A percentile compares a stretch with the other conserved stretches of the same genome.
These are phyloP conservation scores for Malurus leucopterus DNA, from an alignment of 2,797 vertebrate species.

Conservation along the genomic window DNA sequence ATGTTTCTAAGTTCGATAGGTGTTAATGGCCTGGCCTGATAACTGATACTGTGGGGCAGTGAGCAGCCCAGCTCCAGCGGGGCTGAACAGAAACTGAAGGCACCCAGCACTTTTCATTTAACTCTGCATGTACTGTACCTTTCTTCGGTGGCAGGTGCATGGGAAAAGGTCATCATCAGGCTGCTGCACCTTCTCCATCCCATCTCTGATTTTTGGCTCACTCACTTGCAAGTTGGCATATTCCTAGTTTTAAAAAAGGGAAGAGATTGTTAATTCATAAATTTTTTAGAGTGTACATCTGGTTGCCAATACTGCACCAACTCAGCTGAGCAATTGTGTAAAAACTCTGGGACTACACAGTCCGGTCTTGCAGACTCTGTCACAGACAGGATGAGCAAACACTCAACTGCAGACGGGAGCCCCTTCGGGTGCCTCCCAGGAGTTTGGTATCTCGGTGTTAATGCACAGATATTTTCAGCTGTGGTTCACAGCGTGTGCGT, in stretches of 20 bases:
- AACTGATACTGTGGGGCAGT: background rate
- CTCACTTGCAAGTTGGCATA: conserved; percentile 87
- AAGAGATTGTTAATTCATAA: background rate
- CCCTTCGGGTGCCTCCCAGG: background rate
- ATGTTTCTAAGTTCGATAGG: background rate
- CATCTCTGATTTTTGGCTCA: conserved; percentile 84
- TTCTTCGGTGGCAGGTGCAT: conserved; percentile 83
- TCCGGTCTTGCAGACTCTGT: background rate
- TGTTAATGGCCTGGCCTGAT: background rate
- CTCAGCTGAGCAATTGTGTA: background rate
- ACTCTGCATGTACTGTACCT: conserved; percentile 65
- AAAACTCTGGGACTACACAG: background rate
- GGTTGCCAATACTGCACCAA: background rate
- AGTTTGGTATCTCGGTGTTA: background rate
- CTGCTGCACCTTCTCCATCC: conserved; percentile 89
- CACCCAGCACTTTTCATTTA: background rate
- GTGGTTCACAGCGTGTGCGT: background rate
- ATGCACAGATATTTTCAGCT: conserved; percentile 64
- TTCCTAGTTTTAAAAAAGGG: conserved; percentile 68
- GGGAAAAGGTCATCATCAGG: conserved; percentile 90
- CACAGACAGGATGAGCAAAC: background rate
- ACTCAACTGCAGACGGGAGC: background rate
- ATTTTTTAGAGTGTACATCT: background rate
- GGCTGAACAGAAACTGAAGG: background rate
- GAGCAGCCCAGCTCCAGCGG: background rate